Base-by-base conservation (phyloP, 2,888 invertebrate species). In the Cephus runcator region DNA sequence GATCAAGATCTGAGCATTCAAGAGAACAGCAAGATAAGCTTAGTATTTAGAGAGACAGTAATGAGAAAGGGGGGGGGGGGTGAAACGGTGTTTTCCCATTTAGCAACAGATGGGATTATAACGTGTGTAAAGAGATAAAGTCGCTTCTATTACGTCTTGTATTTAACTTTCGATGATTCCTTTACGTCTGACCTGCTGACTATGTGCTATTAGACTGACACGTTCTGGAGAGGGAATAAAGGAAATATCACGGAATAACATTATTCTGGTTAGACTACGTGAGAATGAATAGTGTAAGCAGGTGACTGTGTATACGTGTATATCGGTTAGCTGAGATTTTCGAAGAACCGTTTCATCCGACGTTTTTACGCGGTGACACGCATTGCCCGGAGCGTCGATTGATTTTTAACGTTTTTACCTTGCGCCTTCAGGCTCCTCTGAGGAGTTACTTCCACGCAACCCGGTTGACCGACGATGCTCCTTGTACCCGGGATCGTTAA, bases 401-500 rank as follows among this genome's bases (percentile, higher is more conserved):
- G 71, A 71, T 34, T 71, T 71, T 71, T 34, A 34, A 71, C 71
- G 71, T 34, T 71, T 34, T 34, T 71, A 71, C 71, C 33, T 33
- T 71, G 9, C 71, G 71, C 71, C 31, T 71, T 71, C 71, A 71
- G 23, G 56, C 56, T 56, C 23, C 23, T 56, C 23, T 0, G 56
- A 56, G 56, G 56, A 56, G 9, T 23, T 56, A 56, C 56, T 56
- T 56, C 56, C 56, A 56, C 9, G 56, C 56, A 56, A 56, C 56
- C 56, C 71, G 71, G 9, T 34, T 12, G 34, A 71, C 71, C 71
- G 71, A 9, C 33, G 71, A 12, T 71, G 31, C 71, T 56, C 56
- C 56, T 56, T 56, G 56, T 23, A 56, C 71, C 71, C 31, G 33
- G 9, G 31, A n/a, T 71, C 71, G 71, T 71, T 31, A 71, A 71